Conservation (phyloP, 2,113 vertebrate genomes). For the Arvicanthis niloticus region DNA sequence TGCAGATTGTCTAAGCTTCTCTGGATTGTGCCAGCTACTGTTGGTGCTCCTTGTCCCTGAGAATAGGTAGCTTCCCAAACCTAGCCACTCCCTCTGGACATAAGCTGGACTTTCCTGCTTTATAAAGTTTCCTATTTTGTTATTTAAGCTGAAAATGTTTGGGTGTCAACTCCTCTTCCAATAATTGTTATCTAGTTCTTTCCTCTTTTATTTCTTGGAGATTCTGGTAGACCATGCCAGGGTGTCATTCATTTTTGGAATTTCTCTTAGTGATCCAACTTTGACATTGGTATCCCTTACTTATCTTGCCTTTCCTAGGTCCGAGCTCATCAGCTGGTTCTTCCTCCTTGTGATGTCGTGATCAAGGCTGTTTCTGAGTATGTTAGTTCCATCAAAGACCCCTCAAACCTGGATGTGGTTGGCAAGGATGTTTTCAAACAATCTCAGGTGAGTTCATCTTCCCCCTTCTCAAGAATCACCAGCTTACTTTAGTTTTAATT, state of each 20-base stretch:
- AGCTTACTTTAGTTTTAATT: background rate
- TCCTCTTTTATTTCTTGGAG: background rate
- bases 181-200: background rate
- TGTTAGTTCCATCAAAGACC: conserved; percentile 93
- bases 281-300: background rate
- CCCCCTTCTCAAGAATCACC: background rate
- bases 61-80: background rate
- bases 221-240: background rate
- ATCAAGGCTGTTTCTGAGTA: conserved; percentile 96
- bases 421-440: conserved; percentile 96
- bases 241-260: background rate
- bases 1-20: too few species aligned
- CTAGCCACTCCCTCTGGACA: background rate
- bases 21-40: background rate
- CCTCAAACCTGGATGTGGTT: conserved; percentile 92
- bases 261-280: conserved; percentile 45
- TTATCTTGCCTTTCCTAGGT: conserved; percentile 85
- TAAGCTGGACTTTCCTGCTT: background rate
- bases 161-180: too few species aligned
- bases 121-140: background rate
- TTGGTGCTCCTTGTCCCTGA: background rate
- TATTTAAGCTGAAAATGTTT: background rate
- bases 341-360: conserved; percentile 95
- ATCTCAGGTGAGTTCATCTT: conserved; percentile 89
- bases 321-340: conserved; percentile 94